Evolutionary conservation across 64 coral and sea anemone species (phyloP).

Genomic region (Exaiptasia diaphana): DNA sequence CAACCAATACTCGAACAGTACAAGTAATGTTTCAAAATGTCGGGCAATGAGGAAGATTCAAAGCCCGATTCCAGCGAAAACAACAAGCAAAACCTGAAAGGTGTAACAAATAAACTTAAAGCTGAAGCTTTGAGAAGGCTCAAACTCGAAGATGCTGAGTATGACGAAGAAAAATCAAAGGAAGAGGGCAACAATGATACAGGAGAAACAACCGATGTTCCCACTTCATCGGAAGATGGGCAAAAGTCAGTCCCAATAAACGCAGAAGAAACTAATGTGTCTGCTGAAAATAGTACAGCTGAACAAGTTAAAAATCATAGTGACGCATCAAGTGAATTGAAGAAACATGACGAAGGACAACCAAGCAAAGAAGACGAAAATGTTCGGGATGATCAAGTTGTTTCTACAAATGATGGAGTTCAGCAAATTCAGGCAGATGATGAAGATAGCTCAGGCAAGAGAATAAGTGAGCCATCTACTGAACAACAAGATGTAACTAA

Average conservation of each 20-base stretch:
- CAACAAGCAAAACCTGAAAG: conserved; percentile 38
- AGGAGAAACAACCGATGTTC: neutral
- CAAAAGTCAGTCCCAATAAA: neutral
- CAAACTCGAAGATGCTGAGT: conserved; percentile 61
- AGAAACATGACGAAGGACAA: neutral
- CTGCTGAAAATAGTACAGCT: neutral
- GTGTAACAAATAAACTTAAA: conserved; percentile 74
- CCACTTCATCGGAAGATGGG: neutral
- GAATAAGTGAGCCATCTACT: neutral
- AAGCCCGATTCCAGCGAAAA: conserved; percentile 35
- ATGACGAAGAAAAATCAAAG: conserved; percentile 42
- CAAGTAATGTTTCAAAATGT: conserved; percentile 73
- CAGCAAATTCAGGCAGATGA: neutral
- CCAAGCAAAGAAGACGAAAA: neutral
- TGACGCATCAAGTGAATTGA: too few species aligned
- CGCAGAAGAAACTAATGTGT: neutral
- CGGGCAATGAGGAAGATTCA: conserved; percentile 61
- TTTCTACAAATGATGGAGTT: neutral
- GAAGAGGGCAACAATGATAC: neutral
- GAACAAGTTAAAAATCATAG: too few species aligned
- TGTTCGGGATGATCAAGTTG: neutral
- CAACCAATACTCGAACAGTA: conserved; percentile 48
- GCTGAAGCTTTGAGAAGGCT: conserved; percentile 75
- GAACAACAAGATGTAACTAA: too few species aligned
- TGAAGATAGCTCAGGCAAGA: neutral